Conservation (phyloP, 1,140 invertebrate genomes). For the Copidosoma floridanum region DNA sequence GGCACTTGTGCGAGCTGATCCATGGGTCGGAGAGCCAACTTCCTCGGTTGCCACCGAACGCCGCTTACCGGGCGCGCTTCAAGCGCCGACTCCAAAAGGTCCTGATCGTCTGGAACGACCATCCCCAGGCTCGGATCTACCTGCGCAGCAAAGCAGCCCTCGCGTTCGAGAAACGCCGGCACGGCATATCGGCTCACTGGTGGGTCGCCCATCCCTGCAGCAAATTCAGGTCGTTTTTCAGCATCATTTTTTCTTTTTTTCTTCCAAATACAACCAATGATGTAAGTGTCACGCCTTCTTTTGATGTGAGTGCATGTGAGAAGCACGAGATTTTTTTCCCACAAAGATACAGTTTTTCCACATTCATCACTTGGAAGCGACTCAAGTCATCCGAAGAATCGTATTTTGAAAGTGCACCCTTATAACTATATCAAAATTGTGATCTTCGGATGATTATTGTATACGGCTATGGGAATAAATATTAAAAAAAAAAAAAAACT, state of each 20-base stretch:
- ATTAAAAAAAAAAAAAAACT: neutral
- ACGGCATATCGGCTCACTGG: slow-evolving; percentile 37
- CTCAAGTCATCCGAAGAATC: no score
- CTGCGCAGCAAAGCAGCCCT: slow-evolving; percentile 41
- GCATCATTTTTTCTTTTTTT: no score
- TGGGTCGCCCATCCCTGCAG: slow-evolving; percentile 48
- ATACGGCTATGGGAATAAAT: neutral
- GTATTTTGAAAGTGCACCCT: no score
- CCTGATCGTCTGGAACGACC: slow-evolving; percentile 33
- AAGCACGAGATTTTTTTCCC: no score
- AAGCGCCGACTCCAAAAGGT: slow-evolving; percentile 41
- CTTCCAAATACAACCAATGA: no score
- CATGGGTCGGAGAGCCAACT: slow-evolving; percentile 39
- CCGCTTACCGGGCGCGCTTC: slow-evolving; percentile 27
- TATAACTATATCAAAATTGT: no score
- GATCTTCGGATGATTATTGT: no score
- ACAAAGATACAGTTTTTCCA: no score
- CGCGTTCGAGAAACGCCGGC: slow-evolving; percentile 40
- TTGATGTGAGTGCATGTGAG: no score
- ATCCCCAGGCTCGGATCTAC: slow-evolving; percentile 36
- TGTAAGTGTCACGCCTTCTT: no score
- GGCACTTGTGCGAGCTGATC: slow-evolving; percentile 38
- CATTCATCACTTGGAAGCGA: no score
- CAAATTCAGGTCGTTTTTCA: no score
- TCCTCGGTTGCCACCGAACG: slow-evolving; percentile 41